Evolutionary conservation across 2,888 invertebrate species (phyloP), one percentile per base, ranked within the genome.

Genomic region (Melanchra persicariae): DNA sequence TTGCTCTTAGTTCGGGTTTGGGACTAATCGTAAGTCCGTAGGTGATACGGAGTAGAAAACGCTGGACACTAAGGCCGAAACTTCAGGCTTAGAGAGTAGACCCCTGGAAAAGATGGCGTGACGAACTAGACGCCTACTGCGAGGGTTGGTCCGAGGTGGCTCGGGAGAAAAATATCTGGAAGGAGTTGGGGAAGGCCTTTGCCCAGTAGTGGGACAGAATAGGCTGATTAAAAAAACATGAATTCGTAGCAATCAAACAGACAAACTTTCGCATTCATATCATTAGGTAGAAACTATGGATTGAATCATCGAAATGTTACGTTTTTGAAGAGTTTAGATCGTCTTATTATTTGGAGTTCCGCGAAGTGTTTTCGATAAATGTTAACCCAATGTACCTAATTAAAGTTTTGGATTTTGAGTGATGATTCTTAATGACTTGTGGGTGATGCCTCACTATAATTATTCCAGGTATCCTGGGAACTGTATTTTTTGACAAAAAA

Each of bases 361-460:
- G 54, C 66, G 59, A 77, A 12, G 1, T 66, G 22, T 72, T 66
- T 65, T 26, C 43, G 5, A 51, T 57, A 40, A 40, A 45, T 26
- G n/a, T 57, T 22, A 75, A 15, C 6, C 12, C 24, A 55, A 15
- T 72, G 49, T 57, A n/a, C n/a, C n/a, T n/a, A 8, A 57, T 75
- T 37, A 49, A 45, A 49, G 45, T 68, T 77, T 45, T 24, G 5
- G 17, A 30, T 30, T 58, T 52, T 73, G 73, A 73, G 37, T 77
- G 73, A 73, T 77, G 77, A 45, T 58, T 69, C 45, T 69, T 77
- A 77, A 77, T 69, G 69, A 77, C 51, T 40, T 52, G 0, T 47
- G 5, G 45, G 45, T 68, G 30, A 37, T 69, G 69, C 73, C 73
- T 77, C n/a, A 17, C 24, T 69, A 17, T 57, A 37, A 51, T 58